A percentile compares a stretch with the other conserved stretches of the same genome.
phyloP scores from a whole-genome alignment of 2,113 vertebrate genomes.

The Catharus minimus region DNA sequence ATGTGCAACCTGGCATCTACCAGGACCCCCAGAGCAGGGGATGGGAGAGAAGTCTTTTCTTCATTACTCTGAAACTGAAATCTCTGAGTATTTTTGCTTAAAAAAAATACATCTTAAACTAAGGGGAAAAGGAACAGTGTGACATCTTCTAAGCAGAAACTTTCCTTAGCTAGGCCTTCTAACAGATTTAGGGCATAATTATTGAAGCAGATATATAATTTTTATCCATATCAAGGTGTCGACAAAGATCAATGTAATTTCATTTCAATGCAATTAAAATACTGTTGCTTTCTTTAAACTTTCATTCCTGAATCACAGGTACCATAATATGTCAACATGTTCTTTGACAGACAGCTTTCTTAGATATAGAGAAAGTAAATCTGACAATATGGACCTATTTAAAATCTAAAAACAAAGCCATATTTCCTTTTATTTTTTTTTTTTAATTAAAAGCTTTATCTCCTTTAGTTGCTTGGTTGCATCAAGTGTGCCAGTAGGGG shows the following conservation, averaged over 20 bases:
- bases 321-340: not conserved
- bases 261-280: not conserved
- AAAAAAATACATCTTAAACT: not conserved
- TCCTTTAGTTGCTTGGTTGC: not conserved
- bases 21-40: not conserved
- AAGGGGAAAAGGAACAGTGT: not conserved
- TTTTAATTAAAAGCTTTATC: not conserved
- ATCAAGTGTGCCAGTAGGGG: not conserved
- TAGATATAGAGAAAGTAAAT: not conserved
- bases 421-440: not conserved
- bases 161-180: not conserved
- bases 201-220: not conserved
- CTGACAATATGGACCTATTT: not conserved
- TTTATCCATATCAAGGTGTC: not conserved
- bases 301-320: not conserved
- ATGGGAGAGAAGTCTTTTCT: not conserved
- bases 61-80: not conserved
- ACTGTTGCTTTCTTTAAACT: not conserved
- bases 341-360: not conserved
- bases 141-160: not conserved
- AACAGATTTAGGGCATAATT: not conserved
- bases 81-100: not conserved
- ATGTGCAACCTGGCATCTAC: not conserved
- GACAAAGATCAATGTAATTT: not conserved
- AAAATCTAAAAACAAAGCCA: not conserved